Conservation (phyloP, 2,113 vertebrate genomes). For the Toxotes chatareus region DNA sequence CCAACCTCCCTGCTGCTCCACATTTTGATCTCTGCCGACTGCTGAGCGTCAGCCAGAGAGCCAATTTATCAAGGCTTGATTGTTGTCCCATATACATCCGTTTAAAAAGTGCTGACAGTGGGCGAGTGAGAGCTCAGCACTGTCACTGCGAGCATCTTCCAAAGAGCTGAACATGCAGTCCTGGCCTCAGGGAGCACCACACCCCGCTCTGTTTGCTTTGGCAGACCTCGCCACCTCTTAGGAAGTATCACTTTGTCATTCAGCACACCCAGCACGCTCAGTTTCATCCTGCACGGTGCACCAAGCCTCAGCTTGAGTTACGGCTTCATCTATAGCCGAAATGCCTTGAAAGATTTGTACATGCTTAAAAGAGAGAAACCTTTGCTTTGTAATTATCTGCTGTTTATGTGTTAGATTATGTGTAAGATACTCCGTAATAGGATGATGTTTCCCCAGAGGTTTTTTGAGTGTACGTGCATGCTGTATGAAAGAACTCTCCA, state of each 20-base stretch:
- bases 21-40: conserved; percentile 43
- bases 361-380: conserved; percentile 12
- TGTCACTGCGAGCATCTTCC: conserved; percentile 70
- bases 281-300: conserved; percentile 49
- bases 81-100: conserved; percentile 63
- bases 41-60: conserved; percentile 59
- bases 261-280: conserved; percentile 41
- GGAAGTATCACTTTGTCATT: conserved; percentile 82
- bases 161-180: conserved; percentile 78
- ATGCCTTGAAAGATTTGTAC: conserved; percentile 38
- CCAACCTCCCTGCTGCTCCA: conserved; percentile 48
- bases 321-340: conserved; percentile 30
- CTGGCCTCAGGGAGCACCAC: conserved; percentile 67
- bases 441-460: conserved; percentile 11
- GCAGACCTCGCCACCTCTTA: conserved; percentile 66
- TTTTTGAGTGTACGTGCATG: conserved; percentile 15
- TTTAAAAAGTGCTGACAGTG: conserved; percentile 70
- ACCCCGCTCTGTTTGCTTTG: conserved; percentile 76
- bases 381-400: conserved; percentile 47
- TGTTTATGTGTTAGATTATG: conserved; percentile 46
- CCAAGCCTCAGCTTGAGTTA: conserved; percentile 46
- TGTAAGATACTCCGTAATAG: conserved; percentile 10
- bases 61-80: conserved; percentile 68
- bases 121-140: conserved; percentile 49
- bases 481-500: conserved; percentile 55